Percentiles rank a stretch among this genome's conserved stretches.
phyloP scores from a whole-genome alignment of 2,113 vertebrate species.

The Sus scrofa region T2T-Sscrofa CM000813.6:25947001-25947500 shows the following conservation, averaged over 20 bases:
- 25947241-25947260: constrained; percentile 61
- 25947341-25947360: constrained; percentile 47
- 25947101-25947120: constrained; percentile 5
- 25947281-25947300: constrained; percentile 52
- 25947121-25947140: constrained; percentile 33
- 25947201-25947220: constrained; percentile 23
- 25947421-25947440: not conserved
- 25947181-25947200: not conserved
- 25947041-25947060: not conserved
- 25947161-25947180: not conserved
- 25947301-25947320: constrained; percentile 32
- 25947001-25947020: not conserved
- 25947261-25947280: not conserved
- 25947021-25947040: not conserved
- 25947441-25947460: not conserved
- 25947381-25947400: not conserved
- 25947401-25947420: not conserved
- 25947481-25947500: not conserved
- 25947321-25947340: constrained; percentile 29
- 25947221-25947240: constrained; percentile 24
- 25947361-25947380: constrained; percentile 59
- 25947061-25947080: not conserved
- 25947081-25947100: not conserved
- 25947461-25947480: not conserved
- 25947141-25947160: constrained; percentile 23